Evolutionary conservation across 2,113 vertebrate genomes (phyloP).

Genomic region (Petrocephalus microphthalmus): DNA sequence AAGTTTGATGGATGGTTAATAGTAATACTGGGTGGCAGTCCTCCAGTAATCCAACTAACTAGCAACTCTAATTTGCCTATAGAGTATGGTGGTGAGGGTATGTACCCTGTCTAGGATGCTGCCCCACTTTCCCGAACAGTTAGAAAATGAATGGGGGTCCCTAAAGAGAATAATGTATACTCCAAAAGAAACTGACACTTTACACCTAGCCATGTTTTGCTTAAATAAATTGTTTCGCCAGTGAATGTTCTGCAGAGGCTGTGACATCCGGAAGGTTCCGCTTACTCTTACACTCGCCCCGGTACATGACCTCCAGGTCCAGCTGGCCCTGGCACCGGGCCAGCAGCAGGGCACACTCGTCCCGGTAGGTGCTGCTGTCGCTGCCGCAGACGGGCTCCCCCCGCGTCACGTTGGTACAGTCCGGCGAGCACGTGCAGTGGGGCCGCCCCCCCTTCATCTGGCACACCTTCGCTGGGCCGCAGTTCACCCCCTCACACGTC

Average conservation of each 20-base stretch:
- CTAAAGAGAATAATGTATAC: too few relatives aligned
- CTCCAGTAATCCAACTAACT: neutral
- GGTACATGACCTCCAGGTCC: slow-evolving; percentile 91
- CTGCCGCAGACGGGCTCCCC: slow-evolving; percentile 85
- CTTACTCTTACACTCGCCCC: slow-evolving; percentile 90
- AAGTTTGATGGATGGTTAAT: neutral
- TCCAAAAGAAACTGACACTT: neutral
- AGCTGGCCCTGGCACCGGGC: slow-evolving; percentile 84
- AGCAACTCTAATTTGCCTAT: neutral
- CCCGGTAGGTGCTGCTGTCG: slow-evolving; percentile 80
- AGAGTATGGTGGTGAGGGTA: neutral
- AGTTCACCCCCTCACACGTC: slow-evolving; percentile 85
- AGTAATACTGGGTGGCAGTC: neutral
- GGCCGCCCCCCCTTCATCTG: slow-evolving; percentile 81
- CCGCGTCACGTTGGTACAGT: slow-evolving; percentile 74
- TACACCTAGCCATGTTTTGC: neutral
- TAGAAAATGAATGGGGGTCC: neutral
- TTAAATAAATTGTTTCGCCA: neutral
- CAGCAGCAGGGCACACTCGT: slow-evolving; percentile 80
- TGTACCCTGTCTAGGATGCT: neutral
- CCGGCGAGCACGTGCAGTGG: slow-evolving; percentile 81
- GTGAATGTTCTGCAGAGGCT: neutral
- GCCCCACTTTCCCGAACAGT: neutral
- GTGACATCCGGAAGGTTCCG: neutral
- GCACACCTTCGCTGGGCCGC: slow-evolving; percentile 80